Conservation (phyloP, 2,888 invertebrate genomes). For the Phyto melanocephala region DNA sequence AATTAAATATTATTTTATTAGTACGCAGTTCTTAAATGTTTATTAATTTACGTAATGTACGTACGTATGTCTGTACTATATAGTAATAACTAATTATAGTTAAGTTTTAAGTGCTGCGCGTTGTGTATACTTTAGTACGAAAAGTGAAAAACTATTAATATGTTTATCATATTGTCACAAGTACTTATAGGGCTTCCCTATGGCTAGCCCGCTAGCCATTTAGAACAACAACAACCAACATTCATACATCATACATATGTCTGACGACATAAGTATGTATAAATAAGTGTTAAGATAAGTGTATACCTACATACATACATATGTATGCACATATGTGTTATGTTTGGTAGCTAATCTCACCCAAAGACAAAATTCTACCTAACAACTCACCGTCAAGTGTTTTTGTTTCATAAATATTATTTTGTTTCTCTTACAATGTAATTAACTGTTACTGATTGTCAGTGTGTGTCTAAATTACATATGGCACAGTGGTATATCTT, state of each 20-base stretch:
- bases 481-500: no score
- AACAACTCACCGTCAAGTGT: background rate
- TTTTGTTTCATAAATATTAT: background rate
- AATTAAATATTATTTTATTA: no score
- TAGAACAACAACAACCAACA: background rate
- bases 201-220: constrained; percentile 9
- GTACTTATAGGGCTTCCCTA: constrained; percentile 58
- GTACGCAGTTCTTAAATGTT: no score
- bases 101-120: background rate
- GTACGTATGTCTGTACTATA: no score
- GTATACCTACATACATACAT: constrained; percentile 16
- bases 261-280: no score
- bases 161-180: constrained; percentile 36
- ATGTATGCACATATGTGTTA: background rate
- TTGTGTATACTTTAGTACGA: background rate
- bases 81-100: no score
- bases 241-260: background rate
- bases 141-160: constrained; percentile 55
- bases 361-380: background rate
- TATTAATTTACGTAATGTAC: no score
- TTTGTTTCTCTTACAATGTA: background rate
- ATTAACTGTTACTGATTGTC: background rate
- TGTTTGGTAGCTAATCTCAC: background rate
- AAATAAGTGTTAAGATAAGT: no score
- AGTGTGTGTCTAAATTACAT: constrained; percentile 1